Conservation (phyloP, 2,797 vertebrate species). For the Clarias pachynema region DNA sequence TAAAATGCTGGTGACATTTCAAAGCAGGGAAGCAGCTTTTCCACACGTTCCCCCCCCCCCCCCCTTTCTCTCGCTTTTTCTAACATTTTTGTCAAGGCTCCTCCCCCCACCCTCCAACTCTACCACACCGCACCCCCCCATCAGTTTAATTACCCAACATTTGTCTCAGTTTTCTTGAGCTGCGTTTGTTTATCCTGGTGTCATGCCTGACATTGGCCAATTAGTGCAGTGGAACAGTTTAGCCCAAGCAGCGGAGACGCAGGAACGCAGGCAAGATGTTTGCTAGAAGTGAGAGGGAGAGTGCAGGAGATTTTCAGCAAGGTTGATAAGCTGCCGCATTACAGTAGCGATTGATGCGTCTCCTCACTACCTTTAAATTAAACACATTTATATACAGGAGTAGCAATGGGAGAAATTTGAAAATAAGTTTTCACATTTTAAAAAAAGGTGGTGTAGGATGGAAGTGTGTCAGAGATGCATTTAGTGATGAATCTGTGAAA, state of each 20-base stretch:
- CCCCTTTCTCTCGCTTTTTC: conserved; percentile 58
- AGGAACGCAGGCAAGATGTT: conserved; percentile 65
- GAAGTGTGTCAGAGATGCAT: neutral
- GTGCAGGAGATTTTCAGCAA: conserved; percentile 36
- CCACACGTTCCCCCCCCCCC: conserved; percentile 48
- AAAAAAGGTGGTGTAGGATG: neutral
- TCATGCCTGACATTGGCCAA: conserved; percentile 88
- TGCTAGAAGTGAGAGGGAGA: conserved; percentile 46
- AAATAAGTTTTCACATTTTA: neutral
- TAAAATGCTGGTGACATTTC: conserved; percentile 62
- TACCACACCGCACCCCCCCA: conserved; percentile 66
- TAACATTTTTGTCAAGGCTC: conserved; percentile 76
- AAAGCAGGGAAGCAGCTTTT: conserved; percentile 55
- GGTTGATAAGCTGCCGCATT: conserved; percentile 24
- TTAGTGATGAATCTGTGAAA: conserved; percentile 15
- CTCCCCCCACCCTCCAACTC: conserved; percentile 45
- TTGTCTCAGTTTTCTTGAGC: conserved; percentile 86
- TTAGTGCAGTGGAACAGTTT: conserved; percentile 91
- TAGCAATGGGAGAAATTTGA: conserved; percentile 15
- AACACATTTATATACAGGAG: conserved; percentile 11
- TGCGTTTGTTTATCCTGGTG: conserved; percentile 89
- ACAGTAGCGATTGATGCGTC: conserved; percentile 13
- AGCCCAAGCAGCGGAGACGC: conserved; percentile 73
- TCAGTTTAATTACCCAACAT: conserved; percentile 91
- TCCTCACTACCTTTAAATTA: conserved; percentile 35